phyloP scores from a whole-genome alignment of 2,888 invertebrate species.

The Ethmia dodecea region DNA sequence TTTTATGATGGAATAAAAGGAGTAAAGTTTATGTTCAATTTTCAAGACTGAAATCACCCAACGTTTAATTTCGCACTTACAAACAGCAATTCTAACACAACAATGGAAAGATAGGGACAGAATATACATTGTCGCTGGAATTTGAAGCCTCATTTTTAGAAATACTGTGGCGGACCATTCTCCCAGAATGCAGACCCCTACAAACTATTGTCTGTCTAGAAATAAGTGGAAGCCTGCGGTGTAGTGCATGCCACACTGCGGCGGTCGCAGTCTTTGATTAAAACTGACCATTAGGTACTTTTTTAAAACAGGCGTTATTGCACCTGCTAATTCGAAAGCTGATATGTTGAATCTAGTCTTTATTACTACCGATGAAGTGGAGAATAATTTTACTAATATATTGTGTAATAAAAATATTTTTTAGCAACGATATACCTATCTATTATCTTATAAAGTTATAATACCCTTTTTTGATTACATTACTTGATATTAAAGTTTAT shows the following conservation, averaged over 20 bases:
- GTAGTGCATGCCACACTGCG: conserved; percentile 5
- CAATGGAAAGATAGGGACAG: conserved; percentile 21
- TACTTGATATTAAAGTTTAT: too few species aligned
- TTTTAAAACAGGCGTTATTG: too few species aligned
- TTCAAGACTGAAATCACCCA: conserved; percentile 13
- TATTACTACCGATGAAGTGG: too few species aligned
- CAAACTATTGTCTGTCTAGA: conserved; percentile 21
- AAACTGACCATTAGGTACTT: conserved; percentile 17
- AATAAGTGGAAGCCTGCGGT: conserved; percentile 11
- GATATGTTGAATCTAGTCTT: too few species aligned
- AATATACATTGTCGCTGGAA: conserved; percentile 22
- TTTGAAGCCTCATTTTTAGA: conserved; percentile 25
- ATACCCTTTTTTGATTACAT: too few species aligned
- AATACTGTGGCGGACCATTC: conserved; percentile 19
- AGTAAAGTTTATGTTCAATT: conserved; percentile 13
- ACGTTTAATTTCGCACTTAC: conserved; percentile 24
- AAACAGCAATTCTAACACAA: conserved; percentile 19
- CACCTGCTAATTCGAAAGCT: too few species aligned
- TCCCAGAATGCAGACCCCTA: conserved; percentile 8
- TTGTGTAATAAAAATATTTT: too few species aligned
- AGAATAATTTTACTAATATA: too few species aligned
- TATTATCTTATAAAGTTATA: too few species aligned
- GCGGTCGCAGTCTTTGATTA: conserved; percentile 13
- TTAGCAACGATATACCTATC: too few species aligned
- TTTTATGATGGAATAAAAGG: conserved; percentile 11